Percentiles rank a stretch among this genome's conserved stretches.
Evolutionary conservation across 2,113 vertebrate species (phyloP).

Genomic region (Boleophthalmus pectinirostris): DNA sequence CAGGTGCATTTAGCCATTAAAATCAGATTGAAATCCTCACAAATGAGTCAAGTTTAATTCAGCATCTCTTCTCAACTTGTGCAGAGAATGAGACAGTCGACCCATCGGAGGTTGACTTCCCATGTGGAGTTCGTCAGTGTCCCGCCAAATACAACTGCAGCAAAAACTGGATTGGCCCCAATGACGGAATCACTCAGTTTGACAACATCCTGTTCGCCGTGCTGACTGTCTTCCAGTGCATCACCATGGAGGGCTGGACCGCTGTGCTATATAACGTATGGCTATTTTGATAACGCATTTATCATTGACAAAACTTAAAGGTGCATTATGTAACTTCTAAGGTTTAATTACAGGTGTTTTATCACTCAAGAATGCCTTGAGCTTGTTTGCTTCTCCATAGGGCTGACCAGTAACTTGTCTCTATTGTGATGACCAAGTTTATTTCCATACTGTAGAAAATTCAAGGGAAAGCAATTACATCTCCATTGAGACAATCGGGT

Average conservation of each 20-base stretch:
- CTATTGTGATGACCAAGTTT: too few relatives aligned
- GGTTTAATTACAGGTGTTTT: too few relatives aligned
- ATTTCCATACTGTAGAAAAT: too few relatives aligned
- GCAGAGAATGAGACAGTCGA: slow-evolving; percentile 72
- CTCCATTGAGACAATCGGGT: too few relatives aligned
- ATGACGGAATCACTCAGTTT: slow-evolving; percentile 97
- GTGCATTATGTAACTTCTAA: too few relatives aligned
- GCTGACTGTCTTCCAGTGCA: slow-evolving; percentile 98
- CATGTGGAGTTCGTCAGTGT: slow-evolving; percentile 88
- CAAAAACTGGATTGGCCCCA: slow-evolving; percentile 90
- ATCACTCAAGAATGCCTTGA: too few relatives aligned
- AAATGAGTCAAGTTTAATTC: neutral
- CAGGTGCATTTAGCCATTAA: neutral
- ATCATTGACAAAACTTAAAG: too few relatives aligned
- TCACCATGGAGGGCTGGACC: slow-evolving; percentile 99
- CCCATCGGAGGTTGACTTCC: slow-evolving; percentile 73
- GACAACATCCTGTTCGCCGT: slow-evolving; percentile 99
- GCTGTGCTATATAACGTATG: slow-evolving; percentile 97
- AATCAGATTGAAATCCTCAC: neutral
- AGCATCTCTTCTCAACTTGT: neutral
- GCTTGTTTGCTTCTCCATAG: too few relatives aligned
- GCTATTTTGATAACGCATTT: neutral
- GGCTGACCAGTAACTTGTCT: too few relatives aligned
- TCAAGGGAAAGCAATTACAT: too few relatives aligned
- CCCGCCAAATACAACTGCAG: slow-evolving; percentile 85